phyloP scores from a whole-genome alignment of 2,888 invertebrate genomes.

The Allygus modestus region DNA sequence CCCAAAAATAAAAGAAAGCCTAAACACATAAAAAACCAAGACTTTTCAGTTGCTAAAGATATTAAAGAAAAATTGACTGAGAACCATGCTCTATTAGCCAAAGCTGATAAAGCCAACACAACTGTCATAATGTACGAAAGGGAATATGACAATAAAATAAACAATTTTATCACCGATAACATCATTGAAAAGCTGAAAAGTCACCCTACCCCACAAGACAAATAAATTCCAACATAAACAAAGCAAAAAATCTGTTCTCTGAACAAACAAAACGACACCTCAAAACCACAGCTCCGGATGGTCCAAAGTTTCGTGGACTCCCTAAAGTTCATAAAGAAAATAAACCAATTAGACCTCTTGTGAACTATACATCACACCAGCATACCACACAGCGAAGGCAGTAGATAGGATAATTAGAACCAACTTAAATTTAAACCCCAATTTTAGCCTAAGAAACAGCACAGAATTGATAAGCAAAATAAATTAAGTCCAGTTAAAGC shows the following conservation, averaged over 20 bases:
- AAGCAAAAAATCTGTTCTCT: not conserved
- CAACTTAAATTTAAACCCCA: not conserved
- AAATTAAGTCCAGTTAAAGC: not conserved
- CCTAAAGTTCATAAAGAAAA: not conserved
- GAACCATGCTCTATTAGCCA: constrained; percentile 30
- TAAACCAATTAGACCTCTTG: not conserved
- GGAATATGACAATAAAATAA: constrained; percentile 73
- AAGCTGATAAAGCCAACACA: constrained; percentile 47
- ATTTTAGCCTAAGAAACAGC: constrained; percentile 8
- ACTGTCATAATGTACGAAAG: constrained; percentile 45
- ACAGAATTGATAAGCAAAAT: not conserved
- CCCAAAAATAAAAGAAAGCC: not conserved
- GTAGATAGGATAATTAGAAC: constrained; percentile 2
- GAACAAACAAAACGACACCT: not conserved
- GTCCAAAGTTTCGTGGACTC: not conserved
- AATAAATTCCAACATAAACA: constrained; percentile 16
- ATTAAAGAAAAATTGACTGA: constrained; percentile 27
- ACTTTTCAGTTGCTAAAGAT: not conserved
- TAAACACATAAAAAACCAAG: constrained; percentile 3
- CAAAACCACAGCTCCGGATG: not conserved
- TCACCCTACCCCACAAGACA: constrained; percentile 17
- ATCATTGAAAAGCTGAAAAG: not conserved
- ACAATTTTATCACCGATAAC: constrained; percentile 72
- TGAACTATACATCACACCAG: constrained; percentile 22
- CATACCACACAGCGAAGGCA: constrained; percentile 5